phyloP scores from a whole-genome alignment of 1,140 invertebrate species.

The Drosophila novamexicana region DNA sequence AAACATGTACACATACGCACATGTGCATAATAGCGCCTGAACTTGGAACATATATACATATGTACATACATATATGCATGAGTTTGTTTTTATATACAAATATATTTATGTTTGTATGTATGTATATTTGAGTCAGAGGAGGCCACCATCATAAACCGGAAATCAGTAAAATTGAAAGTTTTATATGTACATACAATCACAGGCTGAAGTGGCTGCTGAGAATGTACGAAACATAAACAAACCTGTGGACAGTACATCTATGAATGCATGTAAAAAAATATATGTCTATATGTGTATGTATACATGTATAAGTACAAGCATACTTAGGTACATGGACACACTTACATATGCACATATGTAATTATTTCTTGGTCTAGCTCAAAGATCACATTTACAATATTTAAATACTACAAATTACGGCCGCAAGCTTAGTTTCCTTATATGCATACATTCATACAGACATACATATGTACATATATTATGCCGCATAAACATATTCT shows the following conservation, averaged over 20 bases:
- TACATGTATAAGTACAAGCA: neutral
- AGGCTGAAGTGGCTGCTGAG: constrained; percentile 10
- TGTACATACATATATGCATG: neutral
- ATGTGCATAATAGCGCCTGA: neutral
- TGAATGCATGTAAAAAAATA: neutral
- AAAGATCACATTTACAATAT: neutral
- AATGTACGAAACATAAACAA: constrained; percentile 1
- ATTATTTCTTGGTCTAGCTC: neutral
- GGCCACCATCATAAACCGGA: constrained; percentile 62
- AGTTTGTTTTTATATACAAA: neutral
- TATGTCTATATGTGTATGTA: neutral
- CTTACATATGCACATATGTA: neutral
- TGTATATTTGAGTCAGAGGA: constrained; percentile 21
- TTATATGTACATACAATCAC: constrained; percentile 38
- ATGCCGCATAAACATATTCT: constrained; percentile 15
- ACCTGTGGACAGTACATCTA: neutral
- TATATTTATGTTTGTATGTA: neutral
- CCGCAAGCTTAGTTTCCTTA: neutral
- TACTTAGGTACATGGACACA: neutral
- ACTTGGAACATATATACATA: neutral
- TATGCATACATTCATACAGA: neutral
- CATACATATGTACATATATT: neutral
- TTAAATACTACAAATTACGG: neutral
- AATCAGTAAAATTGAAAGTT: constrained; percentile 79
- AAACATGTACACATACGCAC: neutral